Evolutionary conservation across 2,797 vertebrate genomes (phyloP), one percentile per base, ranked within the genome.

Genomic region (Enteromius argenteus): DNA sequence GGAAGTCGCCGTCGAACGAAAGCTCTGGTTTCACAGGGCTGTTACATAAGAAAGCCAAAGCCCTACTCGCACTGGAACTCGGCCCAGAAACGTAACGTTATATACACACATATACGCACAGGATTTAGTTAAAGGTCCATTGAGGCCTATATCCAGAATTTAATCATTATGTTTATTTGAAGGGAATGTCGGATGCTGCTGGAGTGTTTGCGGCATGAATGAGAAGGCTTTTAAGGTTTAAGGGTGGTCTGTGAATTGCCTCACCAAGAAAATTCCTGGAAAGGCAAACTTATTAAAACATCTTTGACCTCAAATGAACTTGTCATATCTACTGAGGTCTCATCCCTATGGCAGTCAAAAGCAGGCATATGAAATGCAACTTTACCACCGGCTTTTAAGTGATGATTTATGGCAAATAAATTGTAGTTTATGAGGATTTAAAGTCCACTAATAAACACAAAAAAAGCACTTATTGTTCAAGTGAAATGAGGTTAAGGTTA

Each of bases 31-130:
- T 88, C 87, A 85, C 67, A 74, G 71, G 85, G 27, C 58, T 35
- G 82, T 91, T 90, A 90, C 79, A 84, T 82, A 90, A 90, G 85
- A 76, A 80, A 85, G 67, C 17, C 81, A 71, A 37, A 82, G 78
- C 68, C 79, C 69, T 81, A 81, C 53, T 83, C 84, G 68, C 84
- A 88, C 56, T 69, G 68, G 76, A 83, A 49, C 78, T 64, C 30
- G 32, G 23, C 76, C 67, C 79, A 64, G 71, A 83, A 80, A 72
- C 23, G 44, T 53, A 85, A 68, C 6, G 23, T 77, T 44, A 71
- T 56, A 81, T 69, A 46, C 21, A 46, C 68, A 60, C 3, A 73
- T 19, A 53, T 69, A 60, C 14, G 27, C 19, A 1, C 21, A 67
- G 71, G 46, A 81, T 71, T 64, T 37, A 27, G 10, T 83, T 77